Evolutionary conservation across 2,888 invertebrate genomes (phyloP).

Genomic region (Cryptophagus acutangulus): DNA sequence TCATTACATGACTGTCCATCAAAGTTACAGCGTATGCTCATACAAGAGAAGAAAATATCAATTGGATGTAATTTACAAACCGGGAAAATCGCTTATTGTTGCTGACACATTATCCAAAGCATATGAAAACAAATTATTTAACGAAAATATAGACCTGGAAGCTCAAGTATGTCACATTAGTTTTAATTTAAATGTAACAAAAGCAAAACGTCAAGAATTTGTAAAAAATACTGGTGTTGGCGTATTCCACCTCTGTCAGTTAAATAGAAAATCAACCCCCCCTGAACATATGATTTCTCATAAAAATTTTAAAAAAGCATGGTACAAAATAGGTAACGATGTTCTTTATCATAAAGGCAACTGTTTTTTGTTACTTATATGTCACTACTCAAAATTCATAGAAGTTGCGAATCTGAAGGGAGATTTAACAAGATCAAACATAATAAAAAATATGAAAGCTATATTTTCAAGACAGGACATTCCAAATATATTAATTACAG

Average conservation of each 20-base stretch:
- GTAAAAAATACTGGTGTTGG: conserved; percentile 1
- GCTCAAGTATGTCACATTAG: conserved; percentile 15
- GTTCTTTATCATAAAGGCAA: conserved; percentile 12
- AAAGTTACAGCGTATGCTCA: conserved; percentile 15
- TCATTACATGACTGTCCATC: conserved; percentile 13
- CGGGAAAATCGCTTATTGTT: conserved; percentile 10
- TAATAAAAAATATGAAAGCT: conserved; percentile 16
- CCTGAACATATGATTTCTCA: conserved; percentile 12
- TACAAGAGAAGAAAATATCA: conserved; percentile 17
- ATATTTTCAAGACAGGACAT: conserved; percentile 19
- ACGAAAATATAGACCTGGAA: conserved; percentile 16
- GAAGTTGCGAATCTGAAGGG: conserved; percentile 3
- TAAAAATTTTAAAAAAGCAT: conserved; percentile 8
- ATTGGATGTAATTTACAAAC: conserved; percentile 13
- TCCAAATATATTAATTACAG: conserved; percentile 18
- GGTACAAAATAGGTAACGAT: conserved; percentile 13
- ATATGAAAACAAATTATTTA: conserved; percentile 9
- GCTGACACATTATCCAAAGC: conserved; percentile 7
- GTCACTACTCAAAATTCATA: conserved; percentile 8
- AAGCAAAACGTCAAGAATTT: conserved; percentile 4
- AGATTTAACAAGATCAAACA: conserved; percentile 1
- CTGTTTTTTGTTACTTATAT: conserved; percentile 10
- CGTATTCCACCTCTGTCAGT: neutral
- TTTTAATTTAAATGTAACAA: neutral
- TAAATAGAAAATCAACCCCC: conserved; percentile 2